Evolutionary conservation across 2,113 vertebrate genomes (phyloP), one percentile per base, ranked within the genome.

Genomic region (Cettia cetti): DNA sequence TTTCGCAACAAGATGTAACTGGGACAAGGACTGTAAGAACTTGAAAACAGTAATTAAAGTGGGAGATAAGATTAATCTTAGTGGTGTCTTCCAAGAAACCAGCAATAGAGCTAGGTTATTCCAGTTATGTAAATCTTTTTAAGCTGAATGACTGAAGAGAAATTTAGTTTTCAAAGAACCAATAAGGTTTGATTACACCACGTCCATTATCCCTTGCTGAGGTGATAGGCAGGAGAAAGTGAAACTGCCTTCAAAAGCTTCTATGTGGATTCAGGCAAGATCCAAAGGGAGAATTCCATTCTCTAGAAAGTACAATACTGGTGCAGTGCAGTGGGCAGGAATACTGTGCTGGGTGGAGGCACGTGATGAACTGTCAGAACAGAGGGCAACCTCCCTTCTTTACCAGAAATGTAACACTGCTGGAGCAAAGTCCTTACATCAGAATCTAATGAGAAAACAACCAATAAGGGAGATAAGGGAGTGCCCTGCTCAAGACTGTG

Each of bases 61-160:
- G 60, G 79, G 53, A 95, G 95, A 95, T 90, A 90, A 95, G 82
- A 88, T 92, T 92, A 76, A 82, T 86, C 74, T 79, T 93, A 91
- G 79, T 0, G 12, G 68, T 95, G 78, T 93, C 86, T 96, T 97
- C 80, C 71, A 97, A 95, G 88, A 95, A 93, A 91, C 75, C 94
- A 95, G 72, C 69, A 94, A 91, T 31, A 95, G 56, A 83, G 61
- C 72, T 82, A 89, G 42, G 83, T 92, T 95, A 83, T 97, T 94
- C 75, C 80, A 97, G 94, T 95, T 97, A 95, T 84, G 91, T 93
- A 96, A 95, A 96, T 95, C 56, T 75, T 92, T 94, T 80, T 37
- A 69, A 85, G 78, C 42, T 33, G 54, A 95, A 76, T 82, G 57
- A 76, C 72, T 95, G 80, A 86, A 93, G 70, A 86, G 72, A 92